Evolutionary conservation across 2,113 vertebrate species (phyloP).

Genomic region (Psittacula cyanocephala): DNA sequence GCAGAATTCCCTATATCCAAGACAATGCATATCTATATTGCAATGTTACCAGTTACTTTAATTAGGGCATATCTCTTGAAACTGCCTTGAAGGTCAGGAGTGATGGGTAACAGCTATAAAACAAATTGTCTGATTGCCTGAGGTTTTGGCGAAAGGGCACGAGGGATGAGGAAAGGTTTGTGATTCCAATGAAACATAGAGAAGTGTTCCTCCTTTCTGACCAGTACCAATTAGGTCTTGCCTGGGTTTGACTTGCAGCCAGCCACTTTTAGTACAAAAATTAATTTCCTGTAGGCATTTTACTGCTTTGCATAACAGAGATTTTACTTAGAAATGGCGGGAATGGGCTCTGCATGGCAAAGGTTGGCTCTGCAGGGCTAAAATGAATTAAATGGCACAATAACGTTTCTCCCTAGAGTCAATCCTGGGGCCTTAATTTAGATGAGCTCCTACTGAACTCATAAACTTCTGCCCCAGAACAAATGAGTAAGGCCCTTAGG

Average conservation of each 20-base stretch:
- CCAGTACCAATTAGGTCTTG: neutral
- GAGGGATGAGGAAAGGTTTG: neutral
- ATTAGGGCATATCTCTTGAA: neutral
- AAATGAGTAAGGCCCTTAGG: neutral
- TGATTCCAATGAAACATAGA: neutral
- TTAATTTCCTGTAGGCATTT: slow-evolving; percentile 54
- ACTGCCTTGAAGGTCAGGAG: neutral
- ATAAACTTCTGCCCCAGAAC: slow-evolving; percentile 7
- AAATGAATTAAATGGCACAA: slow-evolving; percentile 31
- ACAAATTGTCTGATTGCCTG: neutral
- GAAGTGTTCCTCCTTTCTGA: neutral
- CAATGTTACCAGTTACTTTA: neutral
- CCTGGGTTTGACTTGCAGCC: slow-evolving; percentile 20
- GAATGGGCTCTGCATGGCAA: slow-evolving; percentile 10
- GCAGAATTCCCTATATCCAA: neutral
- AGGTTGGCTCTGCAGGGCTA: slow-evolving; percentile 22
- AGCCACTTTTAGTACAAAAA: slow-evolving; percentile 44
- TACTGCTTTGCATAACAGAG: slow-evolving; percentile 20
- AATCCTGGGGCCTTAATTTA: slow-evolving; percentile 11
- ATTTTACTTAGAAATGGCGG: slow-evolving; percentile 2
- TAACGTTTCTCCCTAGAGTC: neutral
- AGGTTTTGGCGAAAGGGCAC: neutral
- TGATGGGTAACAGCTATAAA: neutral
- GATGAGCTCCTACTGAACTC: neutral
- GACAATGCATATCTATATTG: neutral